Base-by-base conservation (phyloP, 1,140 invertebrate species). In the Chelonus insularis region DNA sequence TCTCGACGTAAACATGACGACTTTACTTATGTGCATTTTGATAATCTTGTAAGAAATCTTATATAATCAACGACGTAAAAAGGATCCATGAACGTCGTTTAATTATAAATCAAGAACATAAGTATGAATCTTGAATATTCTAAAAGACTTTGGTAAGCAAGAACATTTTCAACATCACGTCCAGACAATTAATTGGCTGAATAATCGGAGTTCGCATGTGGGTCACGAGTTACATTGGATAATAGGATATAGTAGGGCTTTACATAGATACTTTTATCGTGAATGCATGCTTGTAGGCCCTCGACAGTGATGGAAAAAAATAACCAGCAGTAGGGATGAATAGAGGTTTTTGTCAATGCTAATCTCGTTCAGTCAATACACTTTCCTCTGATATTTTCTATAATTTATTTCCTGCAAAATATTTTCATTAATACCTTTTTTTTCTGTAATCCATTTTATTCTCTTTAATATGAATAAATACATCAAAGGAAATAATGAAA, bases 181-280 rank as follows among this genome's bases (percentile, higher is more conserved):
- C 50, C 2, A 36, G 29, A 37, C 45, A 60, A 60, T 60, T 52
- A 43, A 54, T 54, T 51, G 14, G 16, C 23, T 54, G 65, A 73
- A 78, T 76, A 74, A 80, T 78, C 71, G 70, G 67, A 68, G 68
- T 65, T 75, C 68, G 73, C 78, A 81, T 81, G 76, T 81, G 76
- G 79, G 79, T 80, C 79, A 80, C 72, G 73, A 80, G 78, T 77
- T 75, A 66, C 71, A 74, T 62, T 51, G 57, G 51, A 72, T 80
- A 81, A 81, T 74, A 71, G 71, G 78, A 79, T 80, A 78, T 68
- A 77, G 69, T 72, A 56, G 34, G 73, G 61, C 45, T 79, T 80
- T 75, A 73, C 75, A 66, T 67, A 72, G 72, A 65, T 57, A 21
- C 48, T 60, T 60, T 60, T 60, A 62, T 60, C 56, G 52, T 73